A percentile compares a stretch with the other conserved stretches of the same genome.
Evolutionary conservation across 2,888 invertebrate genomes (phyloP).

Genomic region (Meganola albula): DNA sequence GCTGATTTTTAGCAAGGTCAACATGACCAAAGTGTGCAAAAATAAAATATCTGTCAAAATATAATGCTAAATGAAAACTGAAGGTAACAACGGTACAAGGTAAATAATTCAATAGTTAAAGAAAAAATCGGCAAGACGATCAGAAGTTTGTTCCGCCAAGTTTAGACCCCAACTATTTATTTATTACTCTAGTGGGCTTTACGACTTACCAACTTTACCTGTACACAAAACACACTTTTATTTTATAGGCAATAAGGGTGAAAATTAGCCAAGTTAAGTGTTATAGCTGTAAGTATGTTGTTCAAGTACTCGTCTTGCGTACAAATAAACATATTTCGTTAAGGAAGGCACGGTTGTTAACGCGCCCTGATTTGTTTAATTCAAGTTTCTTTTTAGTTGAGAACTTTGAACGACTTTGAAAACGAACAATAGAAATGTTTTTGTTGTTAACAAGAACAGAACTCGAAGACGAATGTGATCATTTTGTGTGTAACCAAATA

Average conservation of each 20-base stretch:
- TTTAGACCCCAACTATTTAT: constrained; percentile 63
- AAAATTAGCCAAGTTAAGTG: constrained; percentile 9
- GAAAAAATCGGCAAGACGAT: constrained; percentile 47
- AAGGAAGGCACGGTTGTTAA: constrained; percentile 35
- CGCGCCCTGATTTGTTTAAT: constrained; percentile 39
- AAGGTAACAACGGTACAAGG: constrained; percentile 40
- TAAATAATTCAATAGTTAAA: constrained; percentile 54
- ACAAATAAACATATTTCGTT: constrained; percentile 50
- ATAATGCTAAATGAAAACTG: no score
- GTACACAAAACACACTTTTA: constrained; percentile 15
- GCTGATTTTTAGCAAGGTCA: no score
- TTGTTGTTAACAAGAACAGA: no score
- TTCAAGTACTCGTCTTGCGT: constrained; percentile 31
- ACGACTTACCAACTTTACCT: constrained; percentile 24
- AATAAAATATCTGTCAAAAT: no score
- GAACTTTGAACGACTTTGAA: constrained; percentile 16
- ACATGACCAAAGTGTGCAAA: no score
- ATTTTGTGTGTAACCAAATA: no score
- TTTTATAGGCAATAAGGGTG: constrained; percentile 15
- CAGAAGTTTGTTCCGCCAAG: constrained; percentile 45
- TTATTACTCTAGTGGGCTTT: constrained; percentile 59
- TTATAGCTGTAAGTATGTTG: constrained; percentile 34
- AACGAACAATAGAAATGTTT: constrained; percentile 19
- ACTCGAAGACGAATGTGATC: no score
- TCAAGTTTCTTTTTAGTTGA: constrained; percentile 29